Evolutionary conservation across 2,888 invertebrate species (phyloP), one percentile per base, ranked within the genome.

Genomic region (Eupeodes luniger): DNA sequence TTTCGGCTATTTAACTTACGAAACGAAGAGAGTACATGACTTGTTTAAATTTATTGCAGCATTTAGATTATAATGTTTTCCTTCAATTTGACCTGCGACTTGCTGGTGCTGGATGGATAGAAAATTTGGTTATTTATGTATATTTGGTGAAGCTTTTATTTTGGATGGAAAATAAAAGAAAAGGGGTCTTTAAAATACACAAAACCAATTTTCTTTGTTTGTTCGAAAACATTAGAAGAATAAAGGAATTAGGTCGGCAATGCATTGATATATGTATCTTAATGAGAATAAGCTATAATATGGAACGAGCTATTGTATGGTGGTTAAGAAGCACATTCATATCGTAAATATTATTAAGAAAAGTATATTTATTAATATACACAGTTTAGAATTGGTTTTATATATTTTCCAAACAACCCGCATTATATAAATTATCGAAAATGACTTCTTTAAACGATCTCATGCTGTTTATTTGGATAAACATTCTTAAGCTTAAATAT

Each of bases 1-100:
- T 64, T 14, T 57, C 64, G 69, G 67, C 34, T 19, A 59, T 85
- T 40, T 64, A 76, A 81, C 51, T 85, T 81, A 69, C 69, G 51
- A 70, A 76, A 76, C 70, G 34, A 64, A 59, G 59, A 66, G 64
- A 66, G 64, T 64, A 53, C 55, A 51, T 34, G 27, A 53, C 49
- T n/a, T 69, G 34, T 53, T 59, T 14, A 36, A n/a, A 49, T 69
- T 69, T 53, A 69, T 69, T 66, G 47, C 66, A 66, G 51, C 53
- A 53, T 69, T 34, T 69, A 51, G 16, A 36, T 16, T 36, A 51
- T 69, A 53, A 69, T 14, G 27, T 40, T 44, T 59, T 59, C 59
- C 34, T 34, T 9, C n/a, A 34, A 59, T 27, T 12, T 10, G n/a
- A 16, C 14, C 27, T 0, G 14, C 5, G 11, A 4, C 27, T 27